These are phyloP conservation scores for Varanus salvator DNA, from an alignment of 2,113 vertebrate species.

Conservation along the genomic window DNA sequence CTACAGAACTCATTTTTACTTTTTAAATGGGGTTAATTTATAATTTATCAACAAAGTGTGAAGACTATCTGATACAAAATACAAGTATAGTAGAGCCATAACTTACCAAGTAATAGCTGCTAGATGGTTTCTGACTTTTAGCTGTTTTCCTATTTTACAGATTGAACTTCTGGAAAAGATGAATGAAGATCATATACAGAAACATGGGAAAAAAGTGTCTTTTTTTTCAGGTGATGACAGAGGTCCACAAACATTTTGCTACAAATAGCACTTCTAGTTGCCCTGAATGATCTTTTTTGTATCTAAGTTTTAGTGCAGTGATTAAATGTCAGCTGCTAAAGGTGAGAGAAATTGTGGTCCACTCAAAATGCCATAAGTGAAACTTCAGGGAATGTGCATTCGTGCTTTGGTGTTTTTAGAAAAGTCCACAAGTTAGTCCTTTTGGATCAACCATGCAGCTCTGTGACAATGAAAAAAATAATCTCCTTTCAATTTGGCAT, in stretches of 20 bases:
- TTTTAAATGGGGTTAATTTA: background rate
- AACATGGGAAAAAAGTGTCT: slow-evolving; percentile 84
- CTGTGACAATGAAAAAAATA: slow-evolving; percentile 72
- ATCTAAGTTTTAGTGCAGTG: slow-evolving; percentile 59
- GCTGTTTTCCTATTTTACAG: slow-evolving; percentile 73
- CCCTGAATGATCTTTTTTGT: slow-evolving; percentile 30
- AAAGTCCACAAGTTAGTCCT: slow-evolving; percentile 59
- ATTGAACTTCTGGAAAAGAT: slow-evolving; percentile 94
- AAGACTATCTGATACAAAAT: background rate
- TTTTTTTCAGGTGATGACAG: slow-evolving; percentile 74
- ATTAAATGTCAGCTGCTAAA: slow-evolving; percentile 52
- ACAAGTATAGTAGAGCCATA: background rate
- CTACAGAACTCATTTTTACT: background rate
- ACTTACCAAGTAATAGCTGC: background rate
- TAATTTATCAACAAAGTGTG: background rate
- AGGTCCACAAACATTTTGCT: slow-evolving; percentile 74
- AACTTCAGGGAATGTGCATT: slow-evolving; percentile 57
- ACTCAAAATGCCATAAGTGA: slow-evolving; percentile 62
- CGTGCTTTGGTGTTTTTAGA: slow-evolving; percentile 62
- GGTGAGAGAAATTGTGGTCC: slow-evolving; percentile 54
- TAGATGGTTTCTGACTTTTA: background rate
- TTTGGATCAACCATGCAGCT: slow-evolving; percentile 58
- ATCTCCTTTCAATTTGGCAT: slow-evolving; percentile 61
- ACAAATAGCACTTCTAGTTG: slow-evolving; percentile 70
- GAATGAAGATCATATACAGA: slow-evolving; percentile 94